Evolutionary conservation across 2,797 vertebrate genomes (phyloP), one percentile per base, ranked within the genome.

Genomic region (Muscicapa striata): DNA sequence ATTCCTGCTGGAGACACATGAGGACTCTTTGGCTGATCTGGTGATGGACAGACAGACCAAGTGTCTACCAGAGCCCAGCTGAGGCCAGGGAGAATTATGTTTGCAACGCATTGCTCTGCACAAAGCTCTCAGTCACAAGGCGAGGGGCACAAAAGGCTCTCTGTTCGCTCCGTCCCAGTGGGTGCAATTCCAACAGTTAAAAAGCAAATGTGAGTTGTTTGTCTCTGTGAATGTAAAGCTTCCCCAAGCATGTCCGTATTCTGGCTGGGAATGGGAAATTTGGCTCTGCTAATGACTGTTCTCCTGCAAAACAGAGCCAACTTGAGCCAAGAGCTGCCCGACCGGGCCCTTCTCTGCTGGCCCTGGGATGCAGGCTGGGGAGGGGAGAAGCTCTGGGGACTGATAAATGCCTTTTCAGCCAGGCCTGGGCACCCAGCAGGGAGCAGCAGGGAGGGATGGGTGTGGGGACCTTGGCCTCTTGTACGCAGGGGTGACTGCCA

Each of bases 181-280:
- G 96, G 94, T 96, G 87, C 95, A 86, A 96, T 95, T 97, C 94
- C 94, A 97, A 64, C 93, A 95, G 94, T 94, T 93, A 89, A 81
- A 97, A 97, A 96, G 94, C 91, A 96, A 96, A 96, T 96, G 95
- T 90, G 87, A 95, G 85, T 95, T 96, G 91, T 96, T 96, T 90
- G 73, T 95, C 84, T 94, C 68, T 58, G 62, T 84, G 92, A 95
- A 92, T 94, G 91, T 95, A 95, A 97, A 95, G 95, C 92, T 93
- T 94, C 85, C 88, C 77, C 73, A 84, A 96, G 91, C 92, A 70
- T 94, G 91, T 87, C 91, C 6, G 9, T 92, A 23, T 95, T 95
- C 82, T 96, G 84, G 68, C 95, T 85, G 88, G 87, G 90, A 90
- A 67, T 57, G 59, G 30, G 77, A 93, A 64, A 43, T 63, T 81